phyloP scores from a whole-genome alignment of 2,113 vertebrate genomes.

The Megalops atlanticus region DNA sequence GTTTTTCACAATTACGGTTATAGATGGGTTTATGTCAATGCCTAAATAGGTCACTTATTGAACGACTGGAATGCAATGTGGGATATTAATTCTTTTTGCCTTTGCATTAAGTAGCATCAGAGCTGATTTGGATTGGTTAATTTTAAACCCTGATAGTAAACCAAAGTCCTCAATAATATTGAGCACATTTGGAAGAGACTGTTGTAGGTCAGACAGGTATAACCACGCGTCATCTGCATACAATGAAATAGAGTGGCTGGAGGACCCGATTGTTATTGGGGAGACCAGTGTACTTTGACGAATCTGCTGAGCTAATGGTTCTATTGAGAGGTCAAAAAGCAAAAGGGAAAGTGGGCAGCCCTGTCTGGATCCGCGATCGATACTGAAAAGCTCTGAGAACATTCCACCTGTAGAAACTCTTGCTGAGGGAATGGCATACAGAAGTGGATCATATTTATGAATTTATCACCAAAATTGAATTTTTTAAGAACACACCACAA shows the following conservation, averaged over 20 bases:
- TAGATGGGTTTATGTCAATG: too few species aligned
- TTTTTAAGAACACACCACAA: too few species aligned
- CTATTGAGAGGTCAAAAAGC: background rate
- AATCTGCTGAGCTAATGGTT: background rate
- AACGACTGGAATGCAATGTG: background rate
- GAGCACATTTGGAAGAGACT: background rate
- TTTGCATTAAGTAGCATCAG: background rate
- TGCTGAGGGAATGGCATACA: too few species aligned
- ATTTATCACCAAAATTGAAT: too few species aligned
- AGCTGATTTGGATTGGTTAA: slow-evolving; percentile 1
- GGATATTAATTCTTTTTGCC: background rate
- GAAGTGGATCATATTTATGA: too few species aligned
- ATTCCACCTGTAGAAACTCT: too few species aligned
- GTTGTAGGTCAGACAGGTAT: background rate
- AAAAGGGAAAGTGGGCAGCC: background rate
- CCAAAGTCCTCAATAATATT: background rate
- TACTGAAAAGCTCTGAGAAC: too few species aligned
- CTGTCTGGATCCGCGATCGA: background rate
- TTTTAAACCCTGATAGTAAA: background rate
- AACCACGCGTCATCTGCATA: background rate
- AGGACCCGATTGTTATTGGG: too few species aligned
- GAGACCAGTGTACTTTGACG: too few species aligned
- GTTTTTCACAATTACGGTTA: background rate
- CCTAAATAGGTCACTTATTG: background rate
- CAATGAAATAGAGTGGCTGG: background rate